Base-by-base conservation (phyloP, 2,888 invertebrate species). In the Nymphalis polychloros region DNA sequence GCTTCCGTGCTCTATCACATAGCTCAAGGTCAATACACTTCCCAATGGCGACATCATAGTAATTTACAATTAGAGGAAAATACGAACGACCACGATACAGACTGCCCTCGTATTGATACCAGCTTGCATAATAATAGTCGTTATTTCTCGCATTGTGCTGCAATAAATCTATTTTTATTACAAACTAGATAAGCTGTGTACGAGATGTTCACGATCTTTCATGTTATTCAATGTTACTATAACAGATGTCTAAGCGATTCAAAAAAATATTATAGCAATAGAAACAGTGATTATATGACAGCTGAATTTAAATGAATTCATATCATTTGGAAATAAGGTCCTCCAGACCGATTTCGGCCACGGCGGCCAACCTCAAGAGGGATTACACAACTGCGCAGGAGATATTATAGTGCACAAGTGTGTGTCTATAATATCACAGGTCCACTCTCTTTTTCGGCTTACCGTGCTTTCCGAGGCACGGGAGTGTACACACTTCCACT, bases 21-120 rank as follows among this genome's bases (percentile, higher is more conserved):
- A 35, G 10, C n/a, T 17, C 47, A 63, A 63, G 63, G 64, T 62
- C 19, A 70, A 57, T 47, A 48, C n/a, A 57, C 57, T 68, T 64
- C 61, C 57, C 50, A 53, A 62, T 35, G 64, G 48, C 48, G 61
- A 70, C 59, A 70, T 50, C 23, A 47, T 27, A 57, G 27, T 20
- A 68, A 59, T 71, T 63, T 68, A 59, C 47, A 13, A 63, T 57
- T 63, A 65, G 63, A 71, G 70, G 70, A 71, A 68, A 68, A 63
- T 49, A 41, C 67, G 62, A 35, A 46, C 63, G 63, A 59, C 64
- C 68, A 49, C 49, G 19, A 31, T 17, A 27, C 53, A 60, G 64
- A 61, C 61, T 62, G n/a, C 68, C 57, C 57, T 57, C 57, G 57
- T 13, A 35, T 55, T 31, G n/a, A 17, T 31, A 23, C 53, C 23